phyloP scores from a whole-genome alignment of 2,888 invertebrate genomes.

The Mesorhabditis spiculigera region DNA sequence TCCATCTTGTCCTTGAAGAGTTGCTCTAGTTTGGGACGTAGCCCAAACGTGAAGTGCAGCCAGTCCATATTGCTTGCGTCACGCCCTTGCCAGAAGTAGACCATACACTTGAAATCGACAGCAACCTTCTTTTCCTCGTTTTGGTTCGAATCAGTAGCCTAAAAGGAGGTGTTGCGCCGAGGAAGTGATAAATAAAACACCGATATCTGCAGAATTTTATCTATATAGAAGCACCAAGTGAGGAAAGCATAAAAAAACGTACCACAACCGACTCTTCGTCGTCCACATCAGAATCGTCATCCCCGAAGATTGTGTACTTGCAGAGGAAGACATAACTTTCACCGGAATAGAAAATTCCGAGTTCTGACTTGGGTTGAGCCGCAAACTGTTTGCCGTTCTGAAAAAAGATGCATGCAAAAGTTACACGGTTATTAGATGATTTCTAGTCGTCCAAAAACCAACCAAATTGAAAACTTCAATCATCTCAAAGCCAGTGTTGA shows the following conservation, averaged over 20 bases:
- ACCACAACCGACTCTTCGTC: neutral
- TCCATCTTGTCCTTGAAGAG: conserved; percentile 82
- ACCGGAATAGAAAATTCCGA: conserved; percentile 81
- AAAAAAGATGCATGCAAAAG: conserved; percentile 5
- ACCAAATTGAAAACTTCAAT: conserved; percentile 91
- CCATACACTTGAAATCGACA: conserved; percentile 78
- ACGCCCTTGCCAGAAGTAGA: conserved; percentile 98
- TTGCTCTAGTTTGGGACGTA: conserved; percentile 72
- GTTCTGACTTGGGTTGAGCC: conserved; percentile 87
- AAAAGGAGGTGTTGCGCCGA: neutral
- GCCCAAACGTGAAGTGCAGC: conserved; percentile 94
- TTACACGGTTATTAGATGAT: conserved; percentile 9
- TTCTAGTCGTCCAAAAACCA: conserved; percentile 6
- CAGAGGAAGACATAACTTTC: conserved; percentile 98
- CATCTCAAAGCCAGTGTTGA: conserved; percentile 95
- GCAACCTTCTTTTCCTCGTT: conserved; percentile 38
- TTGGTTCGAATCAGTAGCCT: neutral
- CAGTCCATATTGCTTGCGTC: conserved; percentile 98
- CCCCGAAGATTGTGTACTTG: conserved; percentile 67
- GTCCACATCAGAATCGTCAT: neutral
- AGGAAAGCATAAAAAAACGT: neutral
- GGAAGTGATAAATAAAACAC: no score
- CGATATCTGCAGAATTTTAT: neutral
- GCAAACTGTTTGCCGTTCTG: conserved; percentile 90
- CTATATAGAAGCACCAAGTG: neutral